Base-by-base conservation (phyloP, 2,888 invertebrate species). In the Leptopilina myrica region DNA sequence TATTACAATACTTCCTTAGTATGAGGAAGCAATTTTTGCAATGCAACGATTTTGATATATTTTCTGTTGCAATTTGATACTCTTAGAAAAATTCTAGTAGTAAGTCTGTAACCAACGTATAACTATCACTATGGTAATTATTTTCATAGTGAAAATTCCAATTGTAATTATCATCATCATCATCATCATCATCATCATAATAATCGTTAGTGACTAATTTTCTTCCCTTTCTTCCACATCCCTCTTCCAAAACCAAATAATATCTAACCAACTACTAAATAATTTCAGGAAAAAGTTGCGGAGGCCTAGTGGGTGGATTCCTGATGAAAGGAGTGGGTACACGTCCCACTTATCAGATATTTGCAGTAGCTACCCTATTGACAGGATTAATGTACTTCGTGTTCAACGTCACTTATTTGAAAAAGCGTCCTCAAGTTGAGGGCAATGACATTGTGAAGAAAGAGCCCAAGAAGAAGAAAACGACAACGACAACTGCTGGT, bases 291-390 rank as follows among this genome's bases (percentile, higher is more conserved):
- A 95, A 95, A 90, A 96, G 96, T 56, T 92, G 95, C 7, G 96
- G 96, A 66, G 96, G 96, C 90, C 91, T 96, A 78, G 93, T 95
- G 76, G 96, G 96, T 14, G 96, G 96, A 12, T 96, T 95, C 89
- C 90, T 96, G 78, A 96, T 96, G 93, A 95, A 95, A 88, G 93
- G 93, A 82, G 93, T 95, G 84, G 96, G 96, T 9, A 95, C 95
- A 6, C 92, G 96, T 77, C 93, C 94, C 0, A 96, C 96, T 0
- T 96, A 96, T 88, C 94, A 94, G 89, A 93, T 95, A 84, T 96
- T 96, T 88, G 92, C 96, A 0, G 93, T 93, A 0, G 93, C 94
- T 0, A 94, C 94, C 0, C 92, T 95, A 26, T 87, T 95, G 33
- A 95, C 95, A 7, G 95, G 95, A 56, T 91, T 95, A 84, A 91